Percentiles rank a stretch among this genome's conserved stretches.
phyloP scores from a whole-genome alignment of 2,888 invertebrate species.

The Cyaniris semiargus region DNA sequence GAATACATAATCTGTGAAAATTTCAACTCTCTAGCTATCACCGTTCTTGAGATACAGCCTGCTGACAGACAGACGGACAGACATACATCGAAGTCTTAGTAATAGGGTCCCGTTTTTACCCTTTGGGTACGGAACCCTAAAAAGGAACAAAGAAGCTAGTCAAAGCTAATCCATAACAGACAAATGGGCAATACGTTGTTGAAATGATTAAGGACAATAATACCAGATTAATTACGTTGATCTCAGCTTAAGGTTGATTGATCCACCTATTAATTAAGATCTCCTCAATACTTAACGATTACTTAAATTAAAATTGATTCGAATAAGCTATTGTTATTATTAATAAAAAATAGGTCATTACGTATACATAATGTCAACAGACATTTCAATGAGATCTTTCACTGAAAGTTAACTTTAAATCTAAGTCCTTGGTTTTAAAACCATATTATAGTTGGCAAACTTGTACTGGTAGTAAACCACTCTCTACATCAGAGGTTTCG shows the following conservation, averaged over 20 bases:
- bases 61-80: too few species aligned
- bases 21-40: too few species aligned
- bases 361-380: background rate
- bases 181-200: background rate
- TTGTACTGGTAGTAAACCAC: too few species aligned
- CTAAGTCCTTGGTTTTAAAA: too few species aligned
- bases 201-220: background rate
- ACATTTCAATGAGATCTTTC: background rate
- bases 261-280: background rate
- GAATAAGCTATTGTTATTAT: background rate
- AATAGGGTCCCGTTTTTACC: too few species aligned
- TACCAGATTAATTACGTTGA: slow-evolving; percentile 7
- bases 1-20: too few species aligned
- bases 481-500: too few species aligned
- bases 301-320: background rate
- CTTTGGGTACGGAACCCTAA: too few species aligned
- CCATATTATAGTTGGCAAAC: too few species aligned
- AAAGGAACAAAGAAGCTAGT: background rate
- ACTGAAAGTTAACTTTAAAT: too few species aligned
- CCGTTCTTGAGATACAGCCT: too few species aligned
- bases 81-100: too few species aligned
- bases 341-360: background rate
- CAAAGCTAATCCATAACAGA: background rate
- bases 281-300: background rate
- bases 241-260: background rate